Base-by-base conservation (phyloP, 2,797 vertebrate species). In the Propithecus perrieri region DNA sequence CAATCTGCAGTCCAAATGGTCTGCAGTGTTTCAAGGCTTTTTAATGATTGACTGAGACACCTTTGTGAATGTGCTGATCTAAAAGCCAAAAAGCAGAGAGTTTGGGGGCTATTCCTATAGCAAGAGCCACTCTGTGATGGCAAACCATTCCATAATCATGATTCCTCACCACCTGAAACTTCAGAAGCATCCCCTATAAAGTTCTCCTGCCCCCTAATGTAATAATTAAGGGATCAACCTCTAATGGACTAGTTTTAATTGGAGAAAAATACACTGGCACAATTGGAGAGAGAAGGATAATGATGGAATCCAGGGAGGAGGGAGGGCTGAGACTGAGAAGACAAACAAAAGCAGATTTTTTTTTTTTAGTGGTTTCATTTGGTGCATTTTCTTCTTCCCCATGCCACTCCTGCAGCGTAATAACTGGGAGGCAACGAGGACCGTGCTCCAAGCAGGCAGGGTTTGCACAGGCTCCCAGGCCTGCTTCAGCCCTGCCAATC, bases 1-100 rank as follows among this genome's bases (percentile, higher is more conserved):
- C 98, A 97, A 97, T 97, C 96, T 97, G 18, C 72, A 98, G 96
- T 97, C 97, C 96, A 98, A 98, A n/a, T 95, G 90, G 69, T 95
- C 98, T 98, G 97, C 95, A 95, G 94, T 97, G 78, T 94, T 95
- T 98, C 97, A 97, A 96, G 76, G 69, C 71, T 97, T 91, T 76
- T 72, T 43, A 30, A 67, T 13, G n/a, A 95, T 92, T 97, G 83
- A 15, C 91, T 84, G 92, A 96, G 88, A 95, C 96, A 96, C 83
- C 79, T 97, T 85, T 94, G 78, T 94, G 94, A 96, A 95, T 71
- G 92, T 0, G 93, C 89, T 86, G 92, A 95, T 91, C 71, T 94
- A 90, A 96, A 96, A 84, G 95, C 91, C 85, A 97, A 96, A 97
- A 97, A 79, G 76, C 92, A 96, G 35, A 24, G 86, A 89, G 76